Conservation (phyloP, 2,113 vertebrate species). For the Saguinus imperator region DNA sequence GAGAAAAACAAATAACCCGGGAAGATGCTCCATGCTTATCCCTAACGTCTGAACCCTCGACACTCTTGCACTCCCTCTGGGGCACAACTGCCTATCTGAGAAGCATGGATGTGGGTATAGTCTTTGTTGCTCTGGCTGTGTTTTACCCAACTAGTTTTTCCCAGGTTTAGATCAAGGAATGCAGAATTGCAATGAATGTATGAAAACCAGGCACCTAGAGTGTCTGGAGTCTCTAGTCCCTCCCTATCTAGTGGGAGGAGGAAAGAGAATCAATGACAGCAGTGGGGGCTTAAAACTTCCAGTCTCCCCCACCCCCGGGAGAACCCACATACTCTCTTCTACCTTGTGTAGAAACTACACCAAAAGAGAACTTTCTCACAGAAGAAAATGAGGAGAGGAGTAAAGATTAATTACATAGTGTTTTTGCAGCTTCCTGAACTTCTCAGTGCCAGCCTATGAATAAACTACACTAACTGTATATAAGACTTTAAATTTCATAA, state of each 20-base stretch:
- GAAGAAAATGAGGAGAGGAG: background rate
- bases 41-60: background rate
- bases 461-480: background rate
- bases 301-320: fast-evolving
- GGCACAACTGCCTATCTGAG: background rate
- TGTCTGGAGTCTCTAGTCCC: background rate
- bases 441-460: background rate
- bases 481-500: constrained; percentile 1
- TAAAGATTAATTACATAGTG: background rate
- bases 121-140: background rate
- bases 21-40: background rate
- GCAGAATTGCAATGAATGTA: background rate
- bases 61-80: fast-evolving
- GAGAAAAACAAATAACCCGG: background rate
- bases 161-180: background rate
- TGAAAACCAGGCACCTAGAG: background rate
- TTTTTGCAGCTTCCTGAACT: background rate
- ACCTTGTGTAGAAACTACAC: background rate
- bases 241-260: background rate
- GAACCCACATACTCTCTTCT: background rate
- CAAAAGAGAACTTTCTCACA: background rate
- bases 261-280: background rate
- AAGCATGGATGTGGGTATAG: background rate
- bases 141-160: background rate
- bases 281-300: background rate